These are phyloP conservation scores for Mormyrops boulengeri DNA, from an alignment of 2,797 vertebrate genomes.

Conservation along the genomic window DNA sequence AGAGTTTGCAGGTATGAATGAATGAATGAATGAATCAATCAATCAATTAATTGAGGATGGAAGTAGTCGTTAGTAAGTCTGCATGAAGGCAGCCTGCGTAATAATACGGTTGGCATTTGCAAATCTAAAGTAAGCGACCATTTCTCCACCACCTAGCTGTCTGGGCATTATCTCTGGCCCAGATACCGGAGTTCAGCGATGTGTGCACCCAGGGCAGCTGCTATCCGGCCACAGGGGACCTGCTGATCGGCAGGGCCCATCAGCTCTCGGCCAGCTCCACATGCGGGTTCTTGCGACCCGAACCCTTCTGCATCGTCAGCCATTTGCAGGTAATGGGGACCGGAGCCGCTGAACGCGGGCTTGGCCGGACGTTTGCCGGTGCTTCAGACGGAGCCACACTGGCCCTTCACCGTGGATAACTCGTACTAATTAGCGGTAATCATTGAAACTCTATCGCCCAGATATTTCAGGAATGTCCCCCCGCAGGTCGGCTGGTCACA, in stretches of 20 bases:
- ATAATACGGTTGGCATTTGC: neutral
- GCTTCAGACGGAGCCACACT: neutral
- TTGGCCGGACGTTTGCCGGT: neutral
- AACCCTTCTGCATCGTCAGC: constrained; percentile 94
- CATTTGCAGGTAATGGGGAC: constrained; percentile 79
- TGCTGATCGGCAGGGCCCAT: constrained; percentile 81
- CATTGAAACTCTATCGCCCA: neutral
- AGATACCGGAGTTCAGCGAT: constrained; percentile 76
- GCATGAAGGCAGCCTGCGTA: neutral
- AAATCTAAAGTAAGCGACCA: neutral
- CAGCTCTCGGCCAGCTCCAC: constrained; percentile 81
- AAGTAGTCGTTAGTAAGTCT: neutral
- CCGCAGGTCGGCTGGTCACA: neutral
- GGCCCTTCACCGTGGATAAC: neutral
- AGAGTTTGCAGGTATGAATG: neutral
- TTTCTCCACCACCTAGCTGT: constrained; percentile 48
- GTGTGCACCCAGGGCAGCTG: constrained; percentile 92
- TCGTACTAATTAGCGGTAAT: constrained; percentile 1
- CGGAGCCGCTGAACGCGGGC: neutral
- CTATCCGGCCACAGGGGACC: constrained; percentile 92
- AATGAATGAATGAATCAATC: neutral
- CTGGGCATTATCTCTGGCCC: constrained; percentile 50
- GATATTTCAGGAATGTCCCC: constrained; percentile 10
- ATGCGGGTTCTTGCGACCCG: constrained; percentile 70
- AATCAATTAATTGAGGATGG: neutral